Base-by-base conservation (phyloP, 1,140 invertebrate genomes). In the Drosophila parvula region DNA sequence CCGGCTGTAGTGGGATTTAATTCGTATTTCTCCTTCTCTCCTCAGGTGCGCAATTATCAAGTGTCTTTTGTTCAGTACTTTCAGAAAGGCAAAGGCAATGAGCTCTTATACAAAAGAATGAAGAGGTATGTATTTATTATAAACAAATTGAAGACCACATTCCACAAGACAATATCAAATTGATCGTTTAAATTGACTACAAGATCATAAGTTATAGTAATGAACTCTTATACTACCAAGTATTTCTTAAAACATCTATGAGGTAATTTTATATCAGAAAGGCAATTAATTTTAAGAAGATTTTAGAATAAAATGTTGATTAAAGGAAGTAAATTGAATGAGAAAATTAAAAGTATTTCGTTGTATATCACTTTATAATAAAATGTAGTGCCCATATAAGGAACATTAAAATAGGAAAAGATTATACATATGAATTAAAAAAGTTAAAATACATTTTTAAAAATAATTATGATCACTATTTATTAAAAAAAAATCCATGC, bases 21-120 rank as follows among this genome's bases (percentile, higher is more conserved):
- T 53, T 74, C 45, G 38, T 36, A 45, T 50, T 59, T 63, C 71
- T 51, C 28, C 28, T 73, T 16, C 76, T 79, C 30, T 80, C 57
- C 75, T 88, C 79, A 81, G 82, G 82, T 85, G 82, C 65, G 83
- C 79, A 85, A 85, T 85, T 85, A 85, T 78, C 76, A 74, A 80
- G 63, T 74, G 70, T 61, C 75, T 70, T 78, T 78, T 75, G 64
- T 68, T 74, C 64, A 70, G 75, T 59, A 60, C 60, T 57, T 41
- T 74, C 16, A 22, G 14, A 30, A 6, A 22, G 28, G 10, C 36
- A 40, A 51, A 10, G 30, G 28, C 53, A 51, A 45, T 51, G 67
- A 36, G 34, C 53, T 74, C 36, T 73, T 50, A 65, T 67, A 5
- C 50, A 53, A 53, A n/a, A 22, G 50, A 51, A 51, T 36, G 6